Conservation (phyloP, 2,797 vertebrate genomes). For the Karalla daura region DNA sequence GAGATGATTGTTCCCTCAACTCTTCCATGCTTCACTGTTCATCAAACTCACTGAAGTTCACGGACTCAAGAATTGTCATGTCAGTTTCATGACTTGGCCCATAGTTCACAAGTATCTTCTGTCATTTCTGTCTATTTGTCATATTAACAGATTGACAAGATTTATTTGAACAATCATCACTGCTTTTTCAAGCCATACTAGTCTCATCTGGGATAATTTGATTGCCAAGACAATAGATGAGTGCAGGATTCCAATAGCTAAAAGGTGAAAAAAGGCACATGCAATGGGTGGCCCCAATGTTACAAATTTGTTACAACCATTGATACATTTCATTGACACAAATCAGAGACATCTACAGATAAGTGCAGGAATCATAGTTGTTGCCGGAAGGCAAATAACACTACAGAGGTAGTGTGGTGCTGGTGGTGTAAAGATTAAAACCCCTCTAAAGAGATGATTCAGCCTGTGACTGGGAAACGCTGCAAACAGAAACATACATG, state of each 20-base stretch:
- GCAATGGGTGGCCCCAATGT: not conserved
- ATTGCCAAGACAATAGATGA: not conserved
- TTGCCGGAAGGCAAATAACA: too few species aligned
- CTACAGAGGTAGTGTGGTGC: too few species aligned
- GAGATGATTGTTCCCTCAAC: conserved; percentile 2
- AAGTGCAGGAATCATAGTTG: too few species aligned
- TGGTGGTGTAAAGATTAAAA: too few species aligned
- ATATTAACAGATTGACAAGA: conserved; percentile 4
- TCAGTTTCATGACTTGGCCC: conserved; percentile 16
- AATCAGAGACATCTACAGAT: not conserved
- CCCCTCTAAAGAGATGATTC: too few species aligned
- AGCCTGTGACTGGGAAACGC: not conserved
- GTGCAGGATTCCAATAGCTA: not conserved
- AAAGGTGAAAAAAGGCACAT: not conserved
- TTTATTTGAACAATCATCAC: too few species aligned
- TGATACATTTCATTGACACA: not conserved
- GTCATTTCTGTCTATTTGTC: conserved; percentile 6
- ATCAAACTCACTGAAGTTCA: conserved; percentile 18
- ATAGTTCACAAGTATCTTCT: conserved; percentile 10
- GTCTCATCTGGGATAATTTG: not conserved
- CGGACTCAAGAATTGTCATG: conserved; percentile 21
- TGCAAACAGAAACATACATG: not conserved
- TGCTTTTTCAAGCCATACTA: too few species aligned
- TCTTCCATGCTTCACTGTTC: not conserved
- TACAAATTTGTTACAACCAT: not conserved